Evolutionary conservation across 2,113 vertebrate species (phyloP), one percentile per base, ranked within the genome.

Genomic region (Pyrgilauda ruficollis): DNA sequence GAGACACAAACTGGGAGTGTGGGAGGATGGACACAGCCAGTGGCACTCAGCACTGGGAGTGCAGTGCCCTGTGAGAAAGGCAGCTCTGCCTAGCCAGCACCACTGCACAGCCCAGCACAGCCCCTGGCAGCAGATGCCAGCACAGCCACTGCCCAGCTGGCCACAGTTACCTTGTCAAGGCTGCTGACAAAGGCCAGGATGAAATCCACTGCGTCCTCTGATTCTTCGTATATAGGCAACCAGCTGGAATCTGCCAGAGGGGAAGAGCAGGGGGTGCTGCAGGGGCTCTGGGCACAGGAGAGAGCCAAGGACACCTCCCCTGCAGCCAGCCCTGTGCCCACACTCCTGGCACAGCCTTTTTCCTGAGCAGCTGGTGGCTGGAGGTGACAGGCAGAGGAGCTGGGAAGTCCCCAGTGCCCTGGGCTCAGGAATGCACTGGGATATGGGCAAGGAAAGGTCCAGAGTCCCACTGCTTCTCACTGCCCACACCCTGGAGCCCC

Each of bases 41-140:
- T 0, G 0, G 50, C 50, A 19, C 31, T 1, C 26, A 66, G 43
- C 76, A 7, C 76, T 43, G 53, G 10, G 27, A n/a, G 5, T 31
- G 53, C 44, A 59, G 53, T 76, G 58, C 43, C 49, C 50, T 13
- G 43, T 10, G 50, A 56, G 31, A 43, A 49, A 33, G 37, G 59
- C 50, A 58, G 43, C 67, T 50, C 50, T 58, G 67, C 76, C 67
- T 67, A 64, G 67, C 31, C 85, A 72, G 64, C 47, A 28, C 3
- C 39, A 7, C 33, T 28, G 10, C 47, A 53, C n/a, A 72, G 41
- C 58, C 75, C 30, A 35, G 84, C 63, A 68, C 14, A 58, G 19
- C 30, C 43, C 50, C n/a, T 30, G 24, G 12, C 62, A 64, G 58
- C 62, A 27, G 30, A 33, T 5, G 13, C 22, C 63, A 56, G 76